Base-by-base conservation (phyloP, 2,113 vertebrate genomes). In the Halcyon senegalensis region DNA sequence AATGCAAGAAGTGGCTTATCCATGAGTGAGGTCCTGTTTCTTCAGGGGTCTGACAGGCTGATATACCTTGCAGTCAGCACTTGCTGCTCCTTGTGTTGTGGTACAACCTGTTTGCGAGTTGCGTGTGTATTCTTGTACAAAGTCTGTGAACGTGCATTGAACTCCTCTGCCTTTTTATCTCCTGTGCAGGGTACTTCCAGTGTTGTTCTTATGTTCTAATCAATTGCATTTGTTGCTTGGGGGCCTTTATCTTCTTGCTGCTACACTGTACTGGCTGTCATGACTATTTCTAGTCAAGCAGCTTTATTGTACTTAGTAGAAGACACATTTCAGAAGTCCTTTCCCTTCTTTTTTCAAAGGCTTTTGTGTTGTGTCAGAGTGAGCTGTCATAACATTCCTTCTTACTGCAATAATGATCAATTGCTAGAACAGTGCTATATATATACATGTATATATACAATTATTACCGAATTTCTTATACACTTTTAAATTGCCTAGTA, bases 61-160 rank as follows among this genome's bases (percentile, higher is more conserved):
- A 94, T 75, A 82, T 13, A 63, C 35, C 75, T 68, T 37, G 27
- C 72, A 92, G 86, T 68, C 85, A 84, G 83, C 68, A 86, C 80
- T 96, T 94, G 81, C 21, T 90, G n/a, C 68, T 92, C 51, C 83
- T 66, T 4, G 5, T 64, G 60, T 59, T 92, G 63, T 6, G 18
- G 93, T 68, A 79, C 93, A 90, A 92, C 94, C 88, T 94, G 94
- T 93, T 92, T 93, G 59, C 33, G 88, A 84, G 24, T 92, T 90
- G 62, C 96, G 75, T 92, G 95, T 93, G 76, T 60, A 56, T 94
- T 92, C 96, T 95, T 97, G 95, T 59, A 93, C 88, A 78, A 87
- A 84, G 80, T 41, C 86, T 84, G 62, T 94, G 86, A 95, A 96
- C 17, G 58, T 90, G 84, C 94, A 78, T 6, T 96, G 94, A 95